phyloP scores from a whole-genome alignment of 2,888 invertebrate species.

The Spatulosminthurus flaviceps region DNA sequence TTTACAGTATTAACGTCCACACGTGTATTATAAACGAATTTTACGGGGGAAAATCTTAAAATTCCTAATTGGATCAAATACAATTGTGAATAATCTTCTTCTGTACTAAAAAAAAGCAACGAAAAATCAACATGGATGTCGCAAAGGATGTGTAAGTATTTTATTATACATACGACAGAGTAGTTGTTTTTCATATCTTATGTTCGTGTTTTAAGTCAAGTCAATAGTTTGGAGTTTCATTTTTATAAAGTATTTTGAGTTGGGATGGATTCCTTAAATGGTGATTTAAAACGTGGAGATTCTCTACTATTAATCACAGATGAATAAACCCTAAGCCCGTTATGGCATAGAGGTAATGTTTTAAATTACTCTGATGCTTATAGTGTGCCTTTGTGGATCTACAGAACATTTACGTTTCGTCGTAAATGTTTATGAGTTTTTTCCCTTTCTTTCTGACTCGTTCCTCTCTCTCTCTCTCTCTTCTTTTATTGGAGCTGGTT shows the following conservation, averaged over 20 bases:
- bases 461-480: background rate
- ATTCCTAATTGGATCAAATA: background rate
- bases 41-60: no score
- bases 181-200: no score
- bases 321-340: background rate
- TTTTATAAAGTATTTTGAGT: no score
- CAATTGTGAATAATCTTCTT: background rate
- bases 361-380: slow-evolving; percentile 5
- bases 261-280: no score
- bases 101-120: background rate
- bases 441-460: background rate
- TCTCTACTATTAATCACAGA: background rate
- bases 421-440: slow-evolving; percentile 11
- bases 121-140: slow-evolving; percentile 60
- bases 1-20: slow-evolving; percentile 1
- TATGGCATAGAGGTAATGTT: background rate
- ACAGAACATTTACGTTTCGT: background rate
- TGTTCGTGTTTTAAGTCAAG: no score
- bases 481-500: background rate
- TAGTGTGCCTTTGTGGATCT: background rate
- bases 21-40: no score
- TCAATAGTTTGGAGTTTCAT: no score
- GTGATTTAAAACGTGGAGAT: no score
- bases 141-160: slow-evolving; percentile 63
- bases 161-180: background rate